These are phyloP conservation scores for Clepsis dumicolana DNA, from an alignment of 2,888 invertebrate species.

Conservation along the genomic window DNA sequence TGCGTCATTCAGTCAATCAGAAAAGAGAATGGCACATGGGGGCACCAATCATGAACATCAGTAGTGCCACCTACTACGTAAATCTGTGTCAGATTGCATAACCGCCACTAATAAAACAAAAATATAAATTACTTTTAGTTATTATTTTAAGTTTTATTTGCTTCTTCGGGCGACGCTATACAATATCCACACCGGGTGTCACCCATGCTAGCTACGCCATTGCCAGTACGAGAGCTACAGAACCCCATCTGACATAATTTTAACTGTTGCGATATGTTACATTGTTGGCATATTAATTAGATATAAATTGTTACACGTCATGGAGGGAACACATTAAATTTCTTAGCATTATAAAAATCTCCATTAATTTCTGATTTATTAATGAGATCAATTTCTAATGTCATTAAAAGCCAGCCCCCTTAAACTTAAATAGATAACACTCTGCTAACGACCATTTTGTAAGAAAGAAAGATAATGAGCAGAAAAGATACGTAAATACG, in stretches of 20 bases:
- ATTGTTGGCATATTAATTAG: neutral
- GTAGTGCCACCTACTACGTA: too few species aligned
- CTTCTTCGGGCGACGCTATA: too few species aligned
- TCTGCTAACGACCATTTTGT: neutral
- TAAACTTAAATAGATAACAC: constrained; percentile 31
- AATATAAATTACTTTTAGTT: too few species aligned
- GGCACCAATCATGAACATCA: too few species aligned
- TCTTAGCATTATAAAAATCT: neutral
- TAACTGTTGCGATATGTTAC: neutral
- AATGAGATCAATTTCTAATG: constrained; percentile 20
- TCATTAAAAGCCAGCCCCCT: constrained; percentile 32
- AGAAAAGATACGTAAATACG: too few species aligned
- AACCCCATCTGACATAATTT: neutral
- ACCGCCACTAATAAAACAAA: too few species aligned
- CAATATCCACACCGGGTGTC: too few species aligned
- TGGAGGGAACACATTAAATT: neutral
- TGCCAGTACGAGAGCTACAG: neutral
- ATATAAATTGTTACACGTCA: neutral
- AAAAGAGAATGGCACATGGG: neutral
- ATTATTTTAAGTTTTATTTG: too few species aligned
- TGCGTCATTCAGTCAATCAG: neutral
- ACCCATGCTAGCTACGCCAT: too few species aligned
- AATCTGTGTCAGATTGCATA: too few species aligned
- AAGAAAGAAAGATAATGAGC: neutral
- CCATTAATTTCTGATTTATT: constrained; percentile 5